These are phyloP conservation scores for Myoxocephalus aenaeus DNA, from an alignment of 2,797 vertebrate genomes.

Conservation along the genomic window DNA sequence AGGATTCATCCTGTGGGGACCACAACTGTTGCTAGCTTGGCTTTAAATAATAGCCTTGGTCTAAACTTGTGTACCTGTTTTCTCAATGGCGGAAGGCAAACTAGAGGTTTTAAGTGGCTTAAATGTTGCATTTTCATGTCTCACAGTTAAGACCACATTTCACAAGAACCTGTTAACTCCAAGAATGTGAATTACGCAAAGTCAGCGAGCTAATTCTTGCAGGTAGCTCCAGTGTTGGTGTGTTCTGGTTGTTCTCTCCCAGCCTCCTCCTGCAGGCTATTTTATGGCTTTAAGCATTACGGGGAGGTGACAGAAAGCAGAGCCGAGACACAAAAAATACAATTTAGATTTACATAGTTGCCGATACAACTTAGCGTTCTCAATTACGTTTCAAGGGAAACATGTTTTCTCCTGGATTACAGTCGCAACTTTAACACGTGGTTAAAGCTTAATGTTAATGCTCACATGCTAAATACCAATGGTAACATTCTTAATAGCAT, in stretches of 20 bases:
- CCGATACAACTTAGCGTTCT: too few relatives aligned
- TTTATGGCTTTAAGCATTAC: background rate
- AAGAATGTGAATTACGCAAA: constrained; percentile 5
- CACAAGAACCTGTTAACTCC: background rate
- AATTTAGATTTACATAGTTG: background rate
- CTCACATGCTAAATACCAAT: background rate
- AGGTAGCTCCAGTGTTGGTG: background rate
- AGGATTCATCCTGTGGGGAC: background rate
- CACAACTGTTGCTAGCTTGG: background rate
- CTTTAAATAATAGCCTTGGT: background rate
- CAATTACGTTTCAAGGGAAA: too few relatives aligned
- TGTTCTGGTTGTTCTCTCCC: background rate
- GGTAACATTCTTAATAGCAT: background rate
- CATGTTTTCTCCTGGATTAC: too few relatives aligned
- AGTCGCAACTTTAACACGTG: too few relatives aligned
- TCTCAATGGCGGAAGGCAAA: background rate
- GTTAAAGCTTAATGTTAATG: background rate
- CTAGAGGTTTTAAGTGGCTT: too few relatives aligned
- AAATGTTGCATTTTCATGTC: background rate
- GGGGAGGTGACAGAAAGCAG: background rate
- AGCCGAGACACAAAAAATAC: background rate
- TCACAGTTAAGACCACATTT: background rate
- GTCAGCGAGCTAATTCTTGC: background rate
- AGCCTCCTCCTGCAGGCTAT: background rate
- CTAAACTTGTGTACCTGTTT: background rate